Percentiles rank a stretch among this genome's conserved stretches.
Evolutionary conservation across 2,888 invertebrate genomes (phyloP).

Genomic region (Gymnocheta viridis): DNA sequence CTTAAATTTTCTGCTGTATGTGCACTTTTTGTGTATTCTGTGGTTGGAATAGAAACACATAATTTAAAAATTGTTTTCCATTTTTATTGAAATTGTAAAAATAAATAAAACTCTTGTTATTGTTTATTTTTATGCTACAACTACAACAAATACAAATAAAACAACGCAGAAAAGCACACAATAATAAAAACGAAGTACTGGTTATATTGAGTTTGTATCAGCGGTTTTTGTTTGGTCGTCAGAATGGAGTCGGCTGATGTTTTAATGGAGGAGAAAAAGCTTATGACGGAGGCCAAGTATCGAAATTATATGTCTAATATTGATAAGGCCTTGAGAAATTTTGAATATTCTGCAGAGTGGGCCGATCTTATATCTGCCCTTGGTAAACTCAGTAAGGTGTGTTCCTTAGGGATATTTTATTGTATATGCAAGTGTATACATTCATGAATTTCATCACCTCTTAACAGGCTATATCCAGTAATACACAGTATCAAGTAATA

Average conservation of each 20-base stretch:
- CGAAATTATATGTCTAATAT: conserved; percentile 90
- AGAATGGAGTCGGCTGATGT: conserved; percentile 81
- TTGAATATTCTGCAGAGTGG: conserved; percentile 97
- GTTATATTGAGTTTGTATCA: conserved; percentile 38
- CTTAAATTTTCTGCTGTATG: background rate
- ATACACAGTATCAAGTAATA: conserved; percentile 92
- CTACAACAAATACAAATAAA: conserved; percentile 21
- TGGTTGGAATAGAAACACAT: conserved; percentile 2
- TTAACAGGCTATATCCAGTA: conserved; percentile 89
- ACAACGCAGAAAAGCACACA: background rate
- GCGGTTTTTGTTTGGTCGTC: conserved; percentile 24
- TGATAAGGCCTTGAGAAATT: conserved; percentile 93
- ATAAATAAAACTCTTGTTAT: conserved; percentile 22
- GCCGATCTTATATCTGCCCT: conserved; percentile 95
- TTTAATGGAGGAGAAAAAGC: conserved; percentile 87
- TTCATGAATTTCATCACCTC: conserved; percentile 66
- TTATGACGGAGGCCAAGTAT: conserved; percentile 92
- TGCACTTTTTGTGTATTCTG: conserved; percentile 8
- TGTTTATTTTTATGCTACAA: conserved; percentile 41
- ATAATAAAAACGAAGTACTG: conserved; percentile 31
- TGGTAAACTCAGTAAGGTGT: conserved; percentile 94
- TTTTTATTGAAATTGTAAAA: conserved; percentile 37
- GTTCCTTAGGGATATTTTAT: conserved; percentile 13
- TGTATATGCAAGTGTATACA: background rate
- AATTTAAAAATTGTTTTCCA: background rate